Evolutionary conservation across 2,888 invertebrate genomes (phyloP).

Genomic region (Lamellibrachia satsuma): DNA sequence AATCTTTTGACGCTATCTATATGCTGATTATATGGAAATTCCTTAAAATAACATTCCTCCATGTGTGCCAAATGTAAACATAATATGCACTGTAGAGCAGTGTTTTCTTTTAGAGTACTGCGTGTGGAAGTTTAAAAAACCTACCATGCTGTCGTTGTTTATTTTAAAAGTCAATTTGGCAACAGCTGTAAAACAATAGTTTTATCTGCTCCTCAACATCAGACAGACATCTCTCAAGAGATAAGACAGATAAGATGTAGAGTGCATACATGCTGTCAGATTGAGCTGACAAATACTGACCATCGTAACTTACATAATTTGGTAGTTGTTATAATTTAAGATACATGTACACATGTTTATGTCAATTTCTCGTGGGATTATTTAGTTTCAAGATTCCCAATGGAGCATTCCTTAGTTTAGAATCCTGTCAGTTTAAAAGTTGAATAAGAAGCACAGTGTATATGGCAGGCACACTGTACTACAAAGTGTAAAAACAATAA

Average conservation of each 20-base stretch:
- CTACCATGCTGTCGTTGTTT: neutral
- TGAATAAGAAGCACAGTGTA: neutral
- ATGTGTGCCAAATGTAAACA: neutral
- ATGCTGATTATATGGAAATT: slow-evolving; percentile 1
- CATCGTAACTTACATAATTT: neutral
- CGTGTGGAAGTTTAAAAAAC: neutral
- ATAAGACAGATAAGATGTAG: neutral
- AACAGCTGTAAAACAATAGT: neutral
- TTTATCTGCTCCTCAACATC: neutral
- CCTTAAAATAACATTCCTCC: neutral
- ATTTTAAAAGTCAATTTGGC: neutral
- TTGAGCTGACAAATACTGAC: neutral
- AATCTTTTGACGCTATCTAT: neutral
- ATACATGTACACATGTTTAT: neutral
- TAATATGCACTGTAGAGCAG: neutral
- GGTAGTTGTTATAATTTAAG: neutral
- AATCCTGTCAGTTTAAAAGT: neutral
- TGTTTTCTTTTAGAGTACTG: neutral
- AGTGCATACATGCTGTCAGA: neutral
- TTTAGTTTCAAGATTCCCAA: neutral
- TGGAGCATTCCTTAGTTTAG: neutral
- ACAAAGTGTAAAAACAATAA: neutral
- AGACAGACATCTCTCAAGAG: neutral
- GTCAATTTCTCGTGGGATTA: neutral
- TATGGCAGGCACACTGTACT: neutral